Conservation (phyloP, 2,797 vertebrate species). For the Cephalopachus bancanus region DNA sequence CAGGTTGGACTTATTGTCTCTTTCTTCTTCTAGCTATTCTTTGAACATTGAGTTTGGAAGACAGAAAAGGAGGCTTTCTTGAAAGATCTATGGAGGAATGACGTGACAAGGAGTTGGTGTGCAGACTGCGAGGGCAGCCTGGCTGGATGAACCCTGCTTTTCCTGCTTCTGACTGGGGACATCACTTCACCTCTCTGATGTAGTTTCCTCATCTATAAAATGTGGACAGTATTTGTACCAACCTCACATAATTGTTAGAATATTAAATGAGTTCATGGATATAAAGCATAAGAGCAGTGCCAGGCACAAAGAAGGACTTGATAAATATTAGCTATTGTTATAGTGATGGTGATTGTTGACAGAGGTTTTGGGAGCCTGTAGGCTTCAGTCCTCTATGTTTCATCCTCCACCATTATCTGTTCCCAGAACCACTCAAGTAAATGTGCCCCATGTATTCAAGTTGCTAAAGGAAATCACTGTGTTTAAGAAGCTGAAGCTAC, state of each 20-base stretch:
- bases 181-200: background rate
- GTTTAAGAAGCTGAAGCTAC: constrained; percentile 2
- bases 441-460: background rate
- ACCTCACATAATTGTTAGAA: background rate
- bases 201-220: background rate
- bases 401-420: background rate
- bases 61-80: background rate
- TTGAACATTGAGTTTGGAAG: constrained; percentile 9
- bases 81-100: background rate
- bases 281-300: background rate
- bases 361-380: background rate
- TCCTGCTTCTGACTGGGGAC: background rate
- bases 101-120: no score
- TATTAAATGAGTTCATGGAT: background rate
- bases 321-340: no score
- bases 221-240: no score
- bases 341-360: background rate
- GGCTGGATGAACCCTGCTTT: background rate
- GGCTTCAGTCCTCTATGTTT: background rate
- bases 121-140: background rate
- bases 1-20: background rate
- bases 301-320: background rate
- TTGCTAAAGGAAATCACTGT: background rate
- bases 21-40: background rate
- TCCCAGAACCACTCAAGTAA: background rate